Evolutionary conservation across 2,113 vertebrate species (phyloP).

Genomic region (Burhinus bistriatus): DNA sequence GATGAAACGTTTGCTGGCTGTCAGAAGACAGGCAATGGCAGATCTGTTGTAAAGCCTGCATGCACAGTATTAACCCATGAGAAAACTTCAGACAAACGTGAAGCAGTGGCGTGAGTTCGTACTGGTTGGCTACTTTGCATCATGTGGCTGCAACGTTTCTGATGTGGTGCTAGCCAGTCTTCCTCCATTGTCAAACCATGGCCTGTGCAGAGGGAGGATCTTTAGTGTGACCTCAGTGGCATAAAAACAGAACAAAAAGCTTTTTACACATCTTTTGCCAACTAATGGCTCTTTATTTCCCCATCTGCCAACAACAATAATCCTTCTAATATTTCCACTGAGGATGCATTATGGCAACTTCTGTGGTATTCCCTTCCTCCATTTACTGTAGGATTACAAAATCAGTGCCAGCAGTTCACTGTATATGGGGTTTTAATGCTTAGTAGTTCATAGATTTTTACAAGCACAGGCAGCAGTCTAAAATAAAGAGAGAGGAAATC

Average conservation of each 20-base stretch:
- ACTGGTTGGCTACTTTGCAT: neutral
- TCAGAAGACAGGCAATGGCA: fast-evolving
- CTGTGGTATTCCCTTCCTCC: neutral
- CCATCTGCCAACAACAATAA: neutral
- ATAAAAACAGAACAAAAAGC: constrained; percentile 6
- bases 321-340: constrained; percentile 13
- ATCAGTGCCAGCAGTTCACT: constrained; percentile 12
- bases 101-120: neutral
- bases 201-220: neutral
- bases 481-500: constrained; percentile 39
- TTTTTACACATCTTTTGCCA: constrained; percentile 6
- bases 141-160: neutral
- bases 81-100: neutral
- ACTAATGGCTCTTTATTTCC: constrained; percentile 10
- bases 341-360: constrained; percentile 5
- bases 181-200: neutral
- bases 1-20: neutral
- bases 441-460: constrained; percentile 50
- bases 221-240: neutral
- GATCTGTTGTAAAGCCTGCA: neutral
- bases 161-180: neutral
- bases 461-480: neutral
- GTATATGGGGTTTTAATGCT: neutral
- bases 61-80: neutral
- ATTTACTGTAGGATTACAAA: constrained; percentile 24